Conservation (phyloP, 1,140 invertebrate species). For the Drosophila busckii region DNA sequence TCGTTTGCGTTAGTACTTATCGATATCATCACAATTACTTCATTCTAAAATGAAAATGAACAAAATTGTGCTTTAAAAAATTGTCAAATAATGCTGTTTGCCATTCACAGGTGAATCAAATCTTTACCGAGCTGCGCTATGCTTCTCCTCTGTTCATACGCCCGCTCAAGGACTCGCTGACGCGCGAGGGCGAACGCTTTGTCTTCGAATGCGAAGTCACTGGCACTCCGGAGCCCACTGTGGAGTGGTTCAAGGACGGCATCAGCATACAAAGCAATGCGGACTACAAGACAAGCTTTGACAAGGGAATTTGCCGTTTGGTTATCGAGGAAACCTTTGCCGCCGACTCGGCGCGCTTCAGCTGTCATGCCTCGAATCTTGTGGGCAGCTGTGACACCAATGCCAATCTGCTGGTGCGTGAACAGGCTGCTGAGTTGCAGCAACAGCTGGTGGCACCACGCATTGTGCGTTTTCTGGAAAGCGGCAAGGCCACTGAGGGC, state of each 20-base stretch:
- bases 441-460: constrained; percentile 82
- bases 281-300: constrained; percentile 82
- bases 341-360: constrained; percentile 84
- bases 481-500: constrained; percentile 84
- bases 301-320: constrained; percentile 86
- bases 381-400: constrained; percentile 86
- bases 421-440: constrained; percentile 81
- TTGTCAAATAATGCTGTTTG: too few species aligned
- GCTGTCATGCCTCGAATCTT: constrained; percentile 85
- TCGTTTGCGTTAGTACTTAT: too few species aligned
- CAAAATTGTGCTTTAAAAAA: too few species aligned
- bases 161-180: constrained; percentile 84
- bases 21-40: too few species aligned
- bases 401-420: constrained; percentile 88
- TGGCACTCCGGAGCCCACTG: constrained; percentile 88
- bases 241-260: constrained; percentile 87
- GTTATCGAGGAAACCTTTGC: constrained; percentile 84
- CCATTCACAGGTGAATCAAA: too few species aligned
- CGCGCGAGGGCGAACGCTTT: constrained; percentile 87
- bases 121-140: constrained; percentile 72
- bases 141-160: constrained; percentile 82
- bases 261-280: constrained; percentile 81
- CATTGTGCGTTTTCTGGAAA: constrained; percentile 83
- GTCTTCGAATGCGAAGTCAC: constrained; percentile 86
- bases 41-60: too few species aligned